Base-by-base conservation (phyloP, 2,888 invertebrate species). In the Agriotes lineatus region DNA sequence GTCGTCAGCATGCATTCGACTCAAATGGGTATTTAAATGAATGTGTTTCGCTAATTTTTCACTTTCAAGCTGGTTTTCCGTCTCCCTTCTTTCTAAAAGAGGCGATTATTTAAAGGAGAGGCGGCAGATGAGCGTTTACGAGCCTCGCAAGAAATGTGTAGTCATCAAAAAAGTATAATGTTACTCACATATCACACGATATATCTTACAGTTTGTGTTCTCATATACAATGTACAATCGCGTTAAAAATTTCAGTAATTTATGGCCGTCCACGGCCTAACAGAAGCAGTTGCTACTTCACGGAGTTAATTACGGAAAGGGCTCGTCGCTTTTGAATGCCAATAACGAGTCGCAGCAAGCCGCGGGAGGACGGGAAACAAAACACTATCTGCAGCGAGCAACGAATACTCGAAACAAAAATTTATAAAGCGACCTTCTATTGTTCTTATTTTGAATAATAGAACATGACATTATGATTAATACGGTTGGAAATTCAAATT, bases 401-500 rank as follows among this genome's bases (percentile, higher is more conserved):
- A 57, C 56, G 56, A 56, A 33, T 56, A 30, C 20, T 39, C 35
- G 39, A 20, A 20, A 19, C 33, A 14, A 65, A 67, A 69, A 65
- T 65, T 25, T 66, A 63, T 67, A 67, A 74, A 69, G 71, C 73
- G 67, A 66, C 70, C 68, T 69, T 70, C 75, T 70, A 77, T 77
- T 77, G 77, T 77, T 77, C 76, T 77, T 77, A 75, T 76, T 79
- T 81, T 81, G 81, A 82, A 82, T 83, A 82, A 82, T 83, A 82
- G 82, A 79, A 81, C 80, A 81, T 81, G 83, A 82, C 83, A 82
- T 79, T 79, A 79, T 83, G 82, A 83, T 83, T 83, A 82, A 83
- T 83, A 82, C 78, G 75, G 81, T 79, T 80, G 80, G 80, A 81
- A 82, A 83, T 82, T 82, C 80, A 80, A 82, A 82, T 82, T 77